A percentile compares a stretch with the other conserved stretches of the same genome.
Conservation (phyloP, 2,888 invertebrate genomes). For the Nematopogon swammerdamellus region DNA sequence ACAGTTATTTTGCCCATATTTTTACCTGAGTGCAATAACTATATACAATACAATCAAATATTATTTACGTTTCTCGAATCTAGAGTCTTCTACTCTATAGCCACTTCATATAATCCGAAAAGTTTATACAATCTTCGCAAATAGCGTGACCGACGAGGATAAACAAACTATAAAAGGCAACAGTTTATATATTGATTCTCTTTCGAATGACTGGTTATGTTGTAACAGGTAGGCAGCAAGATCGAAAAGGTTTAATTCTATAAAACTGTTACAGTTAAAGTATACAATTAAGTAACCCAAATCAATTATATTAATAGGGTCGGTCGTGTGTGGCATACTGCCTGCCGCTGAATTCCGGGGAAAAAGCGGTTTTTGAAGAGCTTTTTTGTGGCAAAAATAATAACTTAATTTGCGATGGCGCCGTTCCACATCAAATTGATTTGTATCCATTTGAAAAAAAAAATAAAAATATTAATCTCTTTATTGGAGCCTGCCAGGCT, state of each 20-base stretch:
- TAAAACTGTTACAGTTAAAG: neutral
- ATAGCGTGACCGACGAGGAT: too few relatives aligned
- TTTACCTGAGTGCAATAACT: too few relatives aligned
- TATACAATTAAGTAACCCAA: neutral
- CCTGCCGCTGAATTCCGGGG: constrained; percentile 24
- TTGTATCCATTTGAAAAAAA: neutral
- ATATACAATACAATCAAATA: neutral
- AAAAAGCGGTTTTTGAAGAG: neutral
- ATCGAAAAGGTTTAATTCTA: neutral
- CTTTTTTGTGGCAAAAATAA: constrained; percentile 29
- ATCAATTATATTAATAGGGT: constrained; percentile 38
- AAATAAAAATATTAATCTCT: too few relatives aligned
- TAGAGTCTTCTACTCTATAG: too few relatives aligned
- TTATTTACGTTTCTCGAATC: too few relatives aligned
- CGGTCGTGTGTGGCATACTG: constrained; percentile 38
- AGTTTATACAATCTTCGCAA: too few relatives aligned
- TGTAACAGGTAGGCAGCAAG: neutral
- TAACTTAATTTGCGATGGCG: constrained; percentile 51
- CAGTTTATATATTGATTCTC: too few relatives aligned
- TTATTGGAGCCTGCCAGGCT: too few relatives aligned
- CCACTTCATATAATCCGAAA: too few relatives aligned
- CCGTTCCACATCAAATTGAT: constrained; percentile 18
- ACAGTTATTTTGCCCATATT: neutral
- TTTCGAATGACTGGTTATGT: too few relatives aligned
- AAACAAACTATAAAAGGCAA: too few relatives aligned